phyloP scores from a whole-genome alignment of 2,888 invertebrate genomes.

The Dryobotodes eremita region DNA sequence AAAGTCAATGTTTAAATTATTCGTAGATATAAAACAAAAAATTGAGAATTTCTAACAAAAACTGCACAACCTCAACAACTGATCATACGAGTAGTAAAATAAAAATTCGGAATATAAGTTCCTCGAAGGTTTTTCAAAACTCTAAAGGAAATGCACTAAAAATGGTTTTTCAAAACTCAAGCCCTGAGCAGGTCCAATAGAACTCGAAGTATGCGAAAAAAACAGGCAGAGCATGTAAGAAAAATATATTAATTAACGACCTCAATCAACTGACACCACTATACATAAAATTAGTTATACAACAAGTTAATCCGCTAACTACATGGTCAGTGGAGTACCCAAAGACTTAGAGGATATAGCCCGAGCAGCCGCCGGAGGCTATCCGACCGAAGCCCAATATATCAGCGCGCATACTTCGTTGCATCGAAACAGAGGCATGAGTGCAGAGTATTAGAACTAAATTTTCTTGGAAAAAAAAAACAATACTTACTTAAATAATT shows the following conservation, averaged over 20 bases:
- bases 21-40: neutral
- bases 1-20: neutral
- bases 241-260: constrained; percentile 43
- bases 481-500: neutral
- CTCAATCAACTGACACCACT: constrained; percentile 26
- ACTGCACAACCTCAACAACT: too few species aligned
- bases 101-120: neutral
- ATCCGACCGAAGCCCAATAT: constrained; percentile 87
- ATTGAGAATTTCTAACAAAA: neutral
- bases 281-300: constrained; percentile 54
- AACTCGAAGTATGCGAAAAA: neutral
- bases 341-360: constrained; percentile 61
- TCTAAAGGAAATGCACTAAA: neutral
- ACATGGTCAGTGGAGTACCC: constrained; percentile 59
- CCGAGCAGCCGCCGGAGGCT: constrained; percentile 83
- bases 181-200: neutral
- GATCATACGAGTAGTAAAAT: too few species aligned
- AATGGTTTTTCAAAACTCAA: neutral
- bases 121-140: too few species aligned
- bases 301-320: constrained; percentile 68
- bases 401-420: constrained; percentile 87
- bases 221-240: neutral
- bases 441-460: constrained; percentile 71
- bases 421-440: constrained; percentile 68
- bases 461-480: neutral